These are phyloP conservation scores for Drosophila nr. perissopoda DNA, from an alignment of 2,888 invertebrate species.

Conservation along the genomic window DNA sequence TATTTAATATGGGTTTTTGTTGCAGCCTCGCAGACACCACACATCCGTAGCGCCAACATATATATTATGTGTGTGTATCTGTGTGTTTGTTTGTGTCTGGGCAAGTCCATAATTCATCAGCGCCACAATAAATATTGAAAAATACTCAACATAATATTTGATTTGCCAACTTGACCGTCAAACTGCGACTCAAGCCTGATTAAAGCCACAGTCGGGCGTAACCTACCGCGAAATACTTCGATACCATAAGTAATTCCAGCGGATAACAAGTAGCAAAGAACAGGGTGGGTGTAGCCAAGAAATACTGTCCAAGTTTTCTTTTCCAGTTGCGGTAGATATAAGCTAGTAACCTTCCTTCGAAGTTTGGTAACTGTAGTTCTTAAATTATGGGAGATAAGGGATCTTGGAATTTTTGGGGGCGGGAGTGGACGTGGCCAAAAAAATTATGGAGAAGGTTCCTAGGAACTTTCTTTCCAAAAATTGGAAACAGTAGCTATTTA, in stretches of 20 bases:
- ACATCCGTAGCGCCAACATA: conserved; percentile 49
- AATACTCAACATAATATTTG: conserved; percentile 49
- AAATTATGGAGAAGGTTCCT: too few species aligned
- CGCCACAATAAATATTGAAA: conserved; percentile 67
- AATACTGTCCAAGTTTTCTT: not conserved
- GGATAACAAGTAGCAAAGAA: not conserved
- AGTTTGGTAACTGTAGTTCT: too few species aligned
- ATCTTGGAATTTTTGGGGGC: too few species aligned
- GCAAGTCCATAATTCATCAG: conserved; percentile 63
- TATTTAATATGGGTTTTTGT: conserved; percentile 56
- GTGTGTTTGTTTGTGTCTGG: conserved; percentile 16
- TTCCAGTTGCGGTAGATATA: not conserved
- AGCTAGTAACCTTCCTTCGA: not conserved
- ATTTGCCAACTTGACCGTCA: conserved; percentile 21
- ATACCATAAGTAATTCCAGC: not conserved
- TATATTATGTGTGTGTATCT: conserved; percentile 5
- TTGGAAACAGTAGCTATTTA: not conserved
- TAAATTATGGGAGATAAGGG: too few species aligned
- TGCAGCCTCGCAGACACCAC: conserved; percentile 33
- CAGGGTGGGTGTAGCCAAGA: not conserved
- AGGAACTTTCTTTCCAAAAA: too few species aligned
- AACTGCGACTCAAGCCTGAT: not conserved
- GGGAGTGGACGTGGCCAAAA: too few species aligned
- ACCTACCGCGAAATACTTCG: not conserved
- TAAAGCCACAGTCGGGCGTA: not conserved